These are phyloP conservation scores for Phyllostomus discolor DNA, from an alignment of 2,113 vertebrate species.

Conservation along the genomic window DNA sequence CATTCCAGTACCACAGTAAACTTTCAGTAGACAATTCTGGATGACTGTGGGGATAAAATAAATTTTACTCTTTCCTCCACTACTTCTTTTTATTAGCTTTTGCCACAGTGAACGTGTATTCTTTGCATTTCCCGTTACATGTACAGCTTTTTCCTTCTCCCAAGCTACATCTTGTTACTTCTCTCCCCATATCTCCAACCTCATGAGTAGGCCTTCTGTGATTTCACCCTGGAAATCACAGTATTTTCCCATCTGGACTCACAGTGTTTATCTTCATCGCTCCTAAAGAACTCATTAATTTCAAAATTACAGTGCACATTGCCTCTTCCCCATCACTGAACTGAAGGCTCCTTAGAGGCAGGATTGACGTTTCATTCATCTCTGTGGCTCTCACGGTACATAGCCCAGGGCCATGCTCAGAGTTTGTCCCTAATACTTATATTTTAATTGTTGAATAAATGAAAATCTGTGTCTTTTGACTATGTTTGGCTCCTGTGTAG, in stretches of 20 bases:
- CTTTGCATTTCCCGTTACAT: not conserved
- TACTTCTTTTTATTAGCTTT: not conserved
- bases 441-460: constrained; percentile 43
- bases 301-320: not conserved
- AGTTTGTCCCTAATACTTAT: not conserved
- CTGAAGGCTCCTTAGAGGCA: not conserved
- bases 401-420: not conserved
- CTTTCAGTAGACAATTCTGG: not conserved
- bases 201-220: not conserved
- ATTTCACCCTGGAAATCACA: not conserved
- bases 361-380: not conserved
- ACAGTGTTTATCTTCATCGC: not conserved
- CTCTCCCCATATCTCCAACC: not conserved
- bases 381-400: not conserved
- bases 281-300: constrained; percentile 11
- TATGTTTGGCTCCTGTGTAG: constrained; percentile 27
- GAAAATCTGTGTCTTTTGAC: constrained; percentile 27
- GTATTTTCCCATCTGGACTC: not conserved
- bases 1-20: not conserved
- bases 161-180: not conserved
- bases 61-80: not conserved
- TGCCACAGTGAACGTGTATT: not conserved
- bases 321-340: not conserved
- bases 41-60: not conserved
- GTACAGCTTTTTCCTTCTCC: not conserved